These are phyloP conservation scores for Magallana angulata DNA, from an alignment of 1,140 invertebrate species.

Conservation along the genomic window DNA sequence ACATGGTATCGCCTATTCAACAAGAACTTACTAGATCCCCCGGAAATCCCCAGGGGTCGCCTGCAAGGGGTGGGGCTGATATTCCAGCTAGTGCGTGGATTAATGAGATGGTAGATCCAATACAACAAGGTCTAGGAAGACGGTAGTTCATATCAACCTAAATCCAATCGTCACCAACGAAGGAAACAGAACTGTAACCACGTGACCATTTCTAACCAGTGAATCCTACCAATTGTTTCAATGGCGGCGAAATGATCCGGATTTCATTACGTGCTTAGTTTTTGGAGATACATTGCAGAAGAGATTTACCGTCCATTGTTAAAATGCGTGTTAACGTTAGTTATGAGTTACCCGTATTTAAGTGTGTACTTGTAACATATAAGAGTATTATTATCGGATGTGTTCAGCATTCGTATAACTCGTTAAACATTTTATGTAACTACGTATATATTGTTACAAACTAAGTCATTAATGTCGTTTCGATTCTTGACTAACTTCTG, in stretches of 20 bases:
- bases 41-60: not conserved
- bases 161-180: not conserved
- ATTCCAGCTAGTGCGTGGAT: not conserved
- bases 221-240: not conserved
- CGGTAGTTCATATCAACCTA: not conserved
- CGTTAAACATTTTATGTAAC: too few species aligned
- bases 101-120: conserved; percentile 2
- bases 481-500: not conserved
- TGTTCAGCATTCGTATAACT: too few species aligned
- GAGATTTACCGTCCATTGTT: too few species aligned
- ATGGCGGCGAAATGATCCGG: not conserved
- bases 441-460: not conserved
- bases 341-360: too few species aligned
- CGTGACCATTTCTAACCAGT: not conserved
- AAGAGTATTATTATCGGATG: too few species aligned
- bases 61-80: not conserved
- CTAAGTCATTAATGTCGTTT: not conserved
- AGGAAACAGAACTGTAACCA: not conserved
- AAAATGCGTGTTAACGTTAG: too few species aligned
- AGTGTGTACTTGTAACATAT: too few species aligned
- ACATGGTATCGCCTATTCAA: not conserved
- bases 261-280: too few species aligned
- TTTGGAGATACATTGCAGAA: too few species aligned
- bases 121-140: not conserved
- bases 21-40: not conserved